Percentiles rank a stretch among this genome's conserved stretches.
phyloP scores from a whole-genome alignment of 2,797 vertebrate species.

The Acanthurus lineatus region DNA sequence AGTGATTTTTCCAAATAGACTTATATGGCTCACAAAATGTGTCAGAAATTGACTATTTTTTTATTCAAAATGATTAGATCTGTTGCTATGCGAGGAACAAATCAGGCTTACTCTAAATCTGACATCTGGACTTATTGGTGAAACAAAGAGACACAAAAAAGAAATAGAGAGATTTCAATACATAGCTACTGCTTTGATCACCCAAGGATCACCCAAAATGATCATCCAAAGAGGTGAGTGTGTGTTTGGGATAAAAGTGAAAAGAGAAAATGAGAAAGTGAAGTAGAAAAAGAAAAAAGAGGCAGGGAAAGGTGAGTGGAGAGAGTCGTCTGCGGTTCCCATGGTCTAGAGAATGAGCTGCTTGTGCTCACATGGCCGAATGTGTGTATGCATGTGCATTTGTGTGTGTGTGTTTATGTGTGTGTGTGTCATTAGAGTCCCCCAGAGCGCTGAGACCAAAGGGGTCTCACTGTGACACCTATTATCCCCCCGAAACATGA shows the following conservation, averaged over 20 bases:
- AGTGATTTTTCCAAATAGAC: conserved; percentile 13
- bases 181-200: conserved; percentile 52
- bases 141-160: conserved; percentile 32
- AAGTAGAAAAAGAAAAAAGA: conserved; percentile 47
- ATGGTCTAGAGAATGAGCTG: conserved; percentile 78
- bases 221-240: conserved; percentile 15
- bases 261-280: conserved; percentile 42
- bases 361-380: conserved; percentile 72
- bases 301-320: conserved; percentile 69
- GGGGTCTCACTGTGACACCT: conserved; percentile 82
- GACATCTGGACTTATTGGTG: conserved; percentile 41
- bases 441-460: conserved; percentile 82
- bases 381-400: conserved; percentile 38
- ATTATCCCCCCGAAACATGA: conserved; percentile 84
- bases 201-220: background rate
- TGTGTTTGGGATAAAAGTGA: conserved; percentile 29
- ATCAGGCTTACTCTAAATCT: conserved; percentile 27
- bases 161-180: conserved; percentile 15
- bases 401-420: conserved; percentile 43
- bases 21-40: conserved; percentile 9
- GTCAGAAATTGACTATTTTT: conserved; percentile 26
- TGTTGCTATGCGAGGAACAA: conserved; percentile 23
- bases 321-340: conserved; percentile 76
- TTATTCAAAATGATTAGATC: conserved; percentile 39
- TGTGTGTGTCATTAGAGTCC: conserved; percentile 73